Base-by-base conservation (phyloP, 2,888 invertebrate species). In the Celastrina argiolus region DNA sequence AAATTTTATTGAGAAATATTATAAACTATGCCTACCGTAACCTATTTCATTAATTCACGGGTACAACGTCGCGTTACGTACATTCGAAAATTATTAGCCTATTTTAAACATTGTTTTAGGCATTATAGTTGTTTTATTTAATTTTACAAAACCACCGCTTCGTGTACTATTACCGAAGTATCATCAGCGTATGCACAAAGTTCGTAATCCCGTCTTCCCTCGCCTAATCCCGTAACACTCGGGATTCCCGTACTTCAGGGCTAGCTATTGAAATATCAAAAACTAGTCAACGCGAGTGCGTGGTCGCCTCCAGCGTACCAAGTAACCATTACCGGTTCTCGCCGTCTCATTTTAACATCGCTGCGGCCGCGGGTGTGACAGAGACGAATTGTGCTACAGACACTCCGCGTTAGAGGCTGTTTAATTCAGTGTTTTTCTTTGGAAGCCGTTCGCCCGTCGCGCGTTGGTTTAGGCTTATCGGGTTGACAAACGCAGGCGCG, bases 341-440 rank as follows among this genome's bases (percentile, higher is more conserved):
- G 73, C 79, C 78, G 76, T 85, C 84, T 78, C 80, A 76, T 78
- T 84, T 79, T 74, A 75, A 78, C 81, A 74, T 77, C 73, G 76
- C 76, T 72, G 73, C 73, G 74, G 74, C 75, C 73, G 66, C 74
- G 71, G 72, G 81, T 75, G 78, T 80, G 85, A 87, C 83, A 83
- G 82, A 87, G 87, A 88, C 77, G 78, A 80, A 86, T 82, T 78
- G 78, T 70, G 70, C 76, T 74, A 77, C 80, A 81, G 81, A 82
- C 82, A 85, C 83, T 79, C 82, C 82, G 81, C 83, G 79, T 80
- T 81, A 81, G 81, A 76, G 80, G 76, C 80, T 87, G 84, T 86
- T 88, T 87, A 87, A 88, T 87, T 87, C 87, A 86, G 82, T 83
- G 84, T 85, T 88, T 89, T 88, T 88, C 83, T 82, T 82, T 84